phyloP scores from a whole-genome alignment of 2,113 vertebrate genomes.

The Cygnus buccinator region DNA sequence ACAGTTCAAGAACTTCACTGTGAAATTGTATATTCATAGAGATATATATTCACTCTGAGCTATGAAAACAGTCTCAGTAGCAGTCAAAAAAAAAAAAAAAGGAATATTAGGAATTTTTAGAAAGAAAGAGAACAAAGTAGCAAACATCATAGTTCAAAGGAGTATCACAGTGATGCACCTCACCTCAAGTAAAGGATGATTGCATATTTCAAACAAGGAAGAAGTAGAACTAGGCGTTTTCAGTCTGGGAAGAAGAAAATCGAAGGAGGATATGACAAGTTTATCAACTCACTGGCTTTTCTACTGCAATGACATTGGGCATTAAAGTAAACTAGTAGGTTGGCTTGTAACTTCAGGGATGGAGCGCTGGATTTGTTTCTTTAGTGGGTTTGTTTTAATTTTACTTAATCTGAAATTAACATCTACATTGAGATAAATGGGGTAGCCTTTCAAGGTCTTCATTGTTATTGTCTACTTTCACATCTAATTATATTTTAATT shows the following conservation, averaged over 20 bases:
- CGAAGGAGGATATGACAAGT: neutral
- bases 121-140: neutral
- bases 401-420: slow-evolving; percentile 15
- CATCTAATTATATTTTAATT: slow-evolving; percentile 10
- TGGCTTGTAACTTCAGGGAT: neutral
- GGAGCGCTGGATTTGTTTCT: neutral
- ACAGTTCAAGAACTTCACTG: neutral
- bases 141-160: neutral
- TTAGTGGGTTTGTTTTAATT: neutral
- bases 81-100: neutral
- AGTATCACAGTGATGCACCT: neutral
- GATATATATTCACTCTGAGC: neutral
- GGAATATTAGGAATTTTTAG: neutral
- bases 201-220: neutral
- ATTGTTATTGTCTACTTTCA: neutral
- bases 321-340: neutral
- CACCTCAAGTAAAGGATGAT: neutral
- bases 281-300: neutral
- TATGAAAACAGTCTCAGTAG: neutral
- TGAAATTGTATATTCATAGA: neutral
- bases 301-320: neutral
- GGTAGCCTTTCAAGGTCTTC: neutral
- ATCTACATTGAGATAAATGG: neutral
- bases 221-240: neutral
- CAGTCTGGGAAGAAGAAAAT: neutral